A percentile compares a stretch with the other conserved stretches of the same genome.
Conservation (phyloP, 2,888 invertebrate genomes). For the Platycheirus albimanus region DNA sequence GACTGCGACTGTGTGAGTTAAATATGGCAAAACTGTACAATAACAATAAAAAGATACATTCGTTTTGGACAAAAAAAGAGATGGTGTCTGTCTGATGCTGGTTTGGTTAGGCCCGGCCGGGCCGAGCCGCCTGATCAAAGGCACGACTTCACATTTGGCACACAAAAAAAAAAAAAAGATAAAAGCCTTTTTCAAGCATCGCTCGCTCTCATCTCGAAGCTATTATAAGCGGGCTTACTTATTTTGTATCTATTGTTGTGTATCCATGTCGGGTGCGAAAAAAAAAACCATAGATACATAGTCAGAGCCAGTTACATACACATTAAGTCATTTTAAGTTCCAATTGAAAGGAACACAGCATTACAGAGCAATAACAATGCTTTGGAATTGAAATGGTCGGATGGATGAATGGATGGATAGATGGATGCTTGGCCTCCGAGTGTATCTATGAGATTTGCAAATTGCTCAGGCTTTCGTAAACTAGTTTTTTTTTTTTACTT, state of each 20-base stretch:
- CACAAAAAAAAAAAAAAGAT: conserved; percentile 58
- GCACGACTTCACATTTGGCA: conserved; percentile 71
- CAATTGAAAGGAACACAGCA: conserved; percentile 61
- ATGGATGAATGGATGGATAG: too few relatives aligned
- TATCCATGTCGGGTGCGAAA: conserved; percentile 56
- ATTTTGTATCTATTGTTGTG: conserved; percentile 62
- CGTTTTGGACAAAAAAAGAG: conserved; percentile 1
- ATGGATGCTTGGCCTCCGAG: conserved; percentile 37
- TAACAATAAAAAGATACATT: conserved; percentile 20
- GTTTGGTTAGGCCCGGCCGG: too few relatives aligned
- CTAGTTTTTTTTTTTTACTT: conserved; percentile 39
- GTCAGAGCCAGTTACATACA: conserved; percentile 14
- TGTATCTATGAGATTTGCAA: conserved; percentile 58
- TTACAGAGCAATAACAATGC: conserved; percentile 48
- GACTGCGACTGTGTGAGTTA: conserved; percentile 1
- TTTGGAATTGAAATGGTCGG: too few relatives aligned
- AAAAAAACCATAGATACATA: conserved; percentile 36
- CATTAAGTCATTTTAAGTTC: conserved; percentile 60
- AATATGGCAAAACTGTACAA: conserved; percentile 12
- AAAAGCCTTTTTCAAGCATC: conserved; percentile 49
- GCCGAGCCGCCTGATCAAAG: conserved; percentile 59
- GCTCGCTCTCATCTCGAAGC: background rate
- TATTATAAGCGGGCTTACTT: conserved; percentile 44
- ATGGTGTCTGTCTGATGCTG: conserved; percentile 61
- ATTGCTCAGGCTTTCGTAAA: conserved; percentile 61